phyloP scores from a whole-genome alignment of 2,113 vertebrate genomes.

The Rhagologus leucostigma region DNA sequence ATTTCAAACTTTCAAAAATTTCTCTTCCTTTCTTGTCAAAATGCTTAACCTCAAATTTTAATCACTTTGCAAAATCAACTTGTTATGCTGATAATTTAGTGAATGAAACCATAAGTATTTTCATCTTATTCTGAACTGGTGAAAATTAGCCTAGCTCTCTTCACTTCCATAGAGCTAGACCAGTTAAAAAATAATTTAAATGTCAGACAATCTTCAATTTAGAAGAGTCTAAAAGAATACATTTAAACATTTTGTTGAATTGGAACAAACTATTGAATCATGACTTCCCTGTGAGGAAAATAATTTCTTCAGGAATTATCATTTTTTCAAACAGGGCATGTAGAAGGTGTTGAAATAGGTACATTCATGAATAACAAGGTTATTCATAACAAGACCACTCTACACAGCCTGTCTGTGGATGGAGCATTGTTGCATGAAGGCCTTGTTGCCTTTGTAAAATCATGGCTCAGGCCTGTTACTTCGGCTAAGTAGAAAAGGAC shows the following conservation, averaged over 20 bases:
- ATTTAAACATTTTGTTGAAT: background rate
- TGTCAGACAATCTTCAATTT: background rate
- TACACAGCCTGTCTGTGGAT: background rate
- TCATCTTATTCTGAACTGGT: background rate
- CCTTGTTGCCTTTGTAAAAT: too few species aligned
- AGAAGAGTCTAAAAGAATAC: background rate
- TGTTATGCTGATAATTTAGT: background rate
- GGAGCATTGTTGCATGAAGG: too few species aligned
- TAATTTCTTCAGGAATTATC: rapidly evolving
- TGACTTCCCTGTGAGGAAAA: background rate
- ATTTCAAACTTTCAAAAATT: background rate
- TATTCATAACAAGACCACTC: background rate
- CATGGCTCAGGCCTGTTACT: too few species aligned
- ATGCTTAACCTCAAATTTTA: background rate
- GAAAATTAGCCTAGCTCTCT: background rate
- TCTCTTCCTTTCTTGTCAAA: background rate
- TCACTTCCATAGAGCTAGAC: background rate
- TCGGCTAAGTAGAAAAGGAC: too few species aligned
- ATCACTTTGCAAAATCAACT: background rate
- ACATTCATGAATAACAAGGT: background rate
- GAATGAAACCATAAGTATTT: background rate
- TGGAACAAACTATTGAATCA: background rate
- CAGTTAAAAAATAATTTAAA: background rate
- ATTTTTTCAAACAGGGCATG: background rate
- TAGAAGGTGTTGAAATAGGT: background rate